Base-by-base conservation (phyloP, 2,888 invertebrate genomes). In the Morpho deidamia region DNA sequence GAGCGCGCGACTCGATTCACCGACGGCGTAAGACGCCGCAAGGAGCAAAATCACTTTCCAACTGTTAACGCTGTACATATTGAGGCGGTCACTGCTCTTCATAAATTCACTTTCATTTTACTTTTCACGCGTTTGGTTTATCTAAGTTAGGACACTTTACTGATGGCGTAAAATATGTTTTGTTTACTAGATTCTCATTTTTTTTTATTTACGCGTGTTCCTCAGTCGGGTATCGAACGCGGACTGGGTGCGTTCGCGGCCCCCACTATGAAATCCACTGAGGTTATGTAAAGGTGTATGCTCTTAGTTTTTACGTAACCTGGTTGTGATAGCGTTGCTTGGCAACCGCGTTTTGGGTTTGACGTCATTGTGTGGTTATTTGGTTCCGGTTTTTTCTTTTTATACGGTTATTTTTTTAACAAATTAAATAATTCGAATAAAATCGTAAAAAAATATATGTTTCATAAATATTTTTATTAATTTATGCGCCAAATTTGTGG, bases 41-140 rank as follows among this genome's bases (percentile, higher is more conserved):
- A 82, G 75, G 50, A 89, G 71, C 66, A 90, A 66, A 67, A 88
- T 67, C 69, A 90, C 87, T 88, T 89, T 90, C 90, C 88, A 90
- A 74, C 74, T 76, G 74, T 83, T 81, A 76, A 79, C 83, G 76
- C 81, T 78, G 34, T 80, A 81, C 90, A 90, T 90, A 74, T 83
- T 88, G 78, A 45, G 37, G 65, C 83, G 87, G 85, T 86, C 87
- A 86, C 72, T 85, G 85, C 69, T 74, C 84, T 66, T 50, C 68
- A 53, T 12, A 70, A 64, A 78, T 80, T 81, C 87, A 88, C 88
- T 88, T 87, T 88, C 88, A 87, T 87, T 76, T 75, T 79, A 70
- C 69, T 61, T 62, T 53, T 57, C 49, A 56, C 44, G 51, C 53
- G 51, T 47, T 48, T 50, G 52, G 67, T 67, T 65, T 55, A 50